phyloP scores from a whole-genome alignment of 2,888 invertebrate genomes.

The Taenaris catops region DNA sequence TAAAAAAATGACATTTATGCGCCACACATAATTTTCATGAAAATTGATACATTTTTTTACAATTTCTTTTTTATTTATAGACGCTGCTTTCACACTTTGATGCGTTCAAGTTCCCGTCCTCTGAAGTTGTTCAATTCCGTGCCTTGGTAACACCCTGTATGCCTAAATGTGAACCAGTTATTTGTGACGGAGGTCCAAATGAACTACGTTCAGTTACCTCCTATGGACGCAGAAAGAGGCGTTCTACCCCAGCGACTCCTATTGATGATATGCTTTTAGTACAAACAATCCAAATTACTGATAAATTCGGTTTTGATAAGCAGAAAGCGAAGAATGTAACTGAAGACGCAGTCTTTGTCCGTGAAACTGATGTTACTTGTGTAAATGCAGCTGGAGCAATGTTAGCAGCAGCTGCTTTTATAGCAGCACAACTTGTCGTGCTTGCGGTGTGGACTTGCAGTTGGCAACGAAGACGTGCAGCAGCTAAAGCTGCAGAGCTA shows the following conservation, averaged over 20 bases:
- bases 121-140: slow-evolving; percentile 96
- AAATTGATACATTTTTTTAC: too few species aligned
- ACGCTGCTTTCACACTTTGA: slow-evolving; percentile 94
- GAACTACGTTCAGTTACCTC: slow-evolving; percentile 91
- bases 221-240: slow-evolving; percentile 89
- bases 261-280: slow-evolving; percentile 92
- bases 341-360: slow-evolving; percentile 86
- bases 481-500: slow-evolving; percentile 83
- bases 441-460: slow-evolving; percentile 94
- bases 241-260: slow-evolving; percentile 79
- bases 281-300: slow-evolving; percentile 94
- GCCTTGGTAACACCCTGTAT: slow-evolving; percentile 97
- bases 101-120: slow-evolving; percentile 97
- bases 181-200: slow-evolving; percentile 92
- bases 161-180: slow-evolving; percentile 95
- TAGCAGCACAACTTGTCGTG: slow-evolving; percentile 92
- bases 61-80: slow-evolving; percentile 64
- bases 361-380: slow-evolving; percentile 82
- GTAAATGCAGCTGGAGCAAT: slow-evolving; percentile 90
- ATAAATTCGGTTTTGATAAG: slow-evolving; percentile 93
- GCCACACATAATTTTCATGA: too few species aligned
- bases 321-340: slow-evolving; percentile 82
- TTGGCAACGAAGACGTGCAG: slow-evolving; percentile 89
- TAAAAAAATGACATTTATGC: too few species aligned
- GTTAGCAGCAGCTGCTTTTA: slow-evolving; percentile 91